Evolutionary conservation across 1,140 invertebrate genomes (phyloP), one percentile per base, ranked within the genome.

Genomic region (Hermetia illucens): DNA sequence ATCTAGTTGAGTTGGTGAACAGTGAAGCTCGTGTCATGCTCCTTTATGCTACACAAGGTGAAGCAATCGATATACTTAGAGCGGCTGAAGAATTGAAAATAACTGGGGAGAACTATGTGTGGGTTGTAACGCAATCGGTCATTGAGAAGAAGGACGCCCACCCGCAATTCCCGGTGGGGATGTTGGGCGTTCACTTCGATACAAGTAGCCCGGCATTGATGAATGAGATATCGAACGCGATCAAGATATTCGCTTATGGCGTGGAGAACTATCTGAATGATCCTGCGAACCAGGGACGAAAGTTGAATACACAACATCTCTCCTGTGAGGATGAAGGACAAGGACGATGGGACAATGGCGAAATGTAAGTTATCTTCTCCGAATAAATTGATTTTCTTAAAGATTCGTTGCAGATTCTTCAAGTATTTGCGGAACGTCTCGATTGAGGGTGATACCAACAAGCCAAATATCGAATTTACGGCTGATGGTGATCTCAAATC

Each of bases 51-150:
- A 92, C 84, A 9, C 72, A 81, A 41, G 77, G 83, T 46, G 88
- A 93, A 58, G 89, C 90, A 0, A 75, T 77, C 16, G 72, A 75
- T 39, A 94, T 98, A 20, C 64, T 97, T 30, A 72, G 72, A 2
- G 75, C 74, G 10, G 90, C 90, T 3, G 69, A 72, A 39, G 76
- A 86, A 45, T 70, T 88, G 43, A 84, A 88, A 45, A 75, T 95
- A 31, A 93, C 89, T 1, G 88, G 87, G 3, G 83, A 90, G 55
- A 91, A 93, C 56, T 95, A 93, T 58, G 87, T 95, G 5, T 96
- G 92, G 92, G 86, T 97, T 33, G 87, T 92, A 0, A 92, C 88
- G n/a, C 87, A 94, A 59, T 88, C 85, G 49, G 88, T 92, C 30
- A 85, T 95, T 25, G 87, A 74, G 52, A 80, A 79, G 50, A 52